Percentiles rank a stretch among this genome's conserved stretches.
These are phyloP conservation scores for Falco peregrinus DNA, from an alignment of 2,797 vertebrate genomes.

Conservation along the genomic window DNA sequence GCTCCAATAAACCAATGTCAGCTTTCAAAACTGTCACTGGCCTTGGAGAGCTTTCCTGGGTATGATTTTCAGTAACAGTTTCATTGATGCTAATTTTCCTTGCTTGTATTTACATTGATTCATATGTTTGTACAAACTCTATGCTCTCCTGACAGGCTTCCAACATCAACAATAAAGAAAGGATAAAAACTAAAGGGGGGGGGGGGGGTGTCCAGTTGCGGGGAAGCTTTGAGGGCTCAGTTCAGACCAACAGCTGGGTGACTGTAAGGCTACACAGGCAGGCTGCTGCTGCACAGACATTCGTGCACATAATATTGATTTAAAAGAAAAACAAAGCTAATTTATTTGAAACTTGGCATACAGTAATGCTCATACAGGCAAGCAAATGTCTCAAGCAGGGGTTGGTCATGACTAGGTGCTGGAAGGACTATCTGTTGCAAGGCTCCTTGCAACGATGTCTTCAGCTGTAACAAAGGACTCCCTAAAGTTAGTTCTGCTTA, in stretches of 20 bases:
- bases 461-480: not conserved
- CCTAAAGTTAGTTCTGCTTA: not conserved
- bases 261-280: not conserved
- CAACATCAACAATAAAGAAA: not conserved
- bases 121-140: not conserved
- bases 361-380: not conserved
- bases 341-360: not conserved
- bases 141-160: not conserved
- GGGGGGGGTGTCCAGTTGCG: not conserved
- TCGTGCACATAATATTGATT: not conserved
- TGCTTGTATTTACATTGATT: not conserved
- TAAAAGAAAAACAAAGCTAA: not conserved
- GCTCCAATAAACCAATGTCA: too few relatives aligned
- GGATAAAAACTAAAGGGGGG: not conserved
- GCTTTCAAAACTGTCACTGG: too few relatives aligned
- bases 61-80: too few relatives aligned
- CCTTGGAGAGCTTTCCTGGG: too few relatives aligned
- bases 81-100: not conserved
- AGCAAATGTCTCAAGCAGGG: not conserved
- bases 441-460: not conserved
- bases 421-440: not conserved
- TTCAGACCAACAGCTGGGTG: not conserved
- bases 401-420: not conserved
- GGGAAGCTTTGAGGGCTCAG: not conserved
- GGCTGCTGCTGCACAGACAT: not conserved